phyloP scores from a whole-genome alignment of 2,113 vertebrate species.

The Tiliqua scincoides region DNA sequence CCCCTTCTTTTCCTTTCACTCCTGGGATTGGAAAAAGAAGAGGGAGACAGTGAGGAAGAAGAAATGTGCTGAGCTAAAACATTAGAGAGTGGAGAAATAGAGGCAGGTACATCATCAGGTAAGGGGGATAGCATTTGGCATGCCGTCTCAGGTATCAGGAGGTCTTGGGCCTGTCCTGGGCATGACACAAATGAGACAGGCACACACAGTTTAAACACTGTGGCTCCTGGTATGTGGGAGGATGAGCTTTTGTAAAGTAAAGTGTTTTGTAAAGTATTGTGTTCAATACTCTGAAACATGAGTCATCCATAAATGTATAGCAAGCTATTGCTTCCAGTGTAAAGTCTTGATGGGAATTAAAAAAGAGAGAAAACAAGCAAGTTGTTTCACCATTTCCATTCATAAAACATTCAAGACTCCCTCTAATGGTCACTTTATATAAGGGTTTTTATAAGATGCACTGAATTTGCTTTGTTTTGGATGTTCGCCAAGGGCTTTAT shows the following conservation, averaged over 20 bases:
- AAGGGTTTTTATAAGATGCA: neutral
- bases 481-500: neutral
- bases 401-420: slow-evolving; percentile 58
- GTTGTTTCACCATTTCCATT: slow-evolving; percentile 35
- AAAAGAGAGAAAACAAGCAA: slow-evolving; percentile 6
- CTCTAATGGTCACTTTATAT: slow-evolving; percentile 68
- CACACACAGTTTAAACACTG: neutral
- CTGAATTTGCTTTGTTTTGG: neutral
- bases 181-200: neutral
- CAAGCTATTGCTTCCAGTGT: neutral
- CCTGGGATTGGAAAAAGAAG: too few relatives aligned
- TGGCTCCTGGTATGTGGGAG: neutral
- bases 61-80: too few relatives aligned
- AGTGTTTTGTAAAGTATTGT: neutral
- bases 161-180: too few relatives aligned
- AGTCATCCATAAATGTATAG: neutral
- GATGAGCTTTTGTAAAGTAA: neutral
- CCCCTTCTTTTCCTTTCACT: too few relatives aligned
- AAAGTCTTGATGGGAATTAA: neutral
- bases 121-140: too few relatives aligned
- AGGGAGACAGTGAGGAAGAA: too few relatives aligned
- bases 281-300: slow-evolving; percentile 11
- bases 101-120: too few relatives aligned
- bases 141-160: too few relatives aligned
- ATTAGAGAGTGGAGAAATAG: too few relatives aligned